Base-by-base conservation (phyloP, 2,797 vertebrate species). In the Sebastes hopkinsi region DNA sequence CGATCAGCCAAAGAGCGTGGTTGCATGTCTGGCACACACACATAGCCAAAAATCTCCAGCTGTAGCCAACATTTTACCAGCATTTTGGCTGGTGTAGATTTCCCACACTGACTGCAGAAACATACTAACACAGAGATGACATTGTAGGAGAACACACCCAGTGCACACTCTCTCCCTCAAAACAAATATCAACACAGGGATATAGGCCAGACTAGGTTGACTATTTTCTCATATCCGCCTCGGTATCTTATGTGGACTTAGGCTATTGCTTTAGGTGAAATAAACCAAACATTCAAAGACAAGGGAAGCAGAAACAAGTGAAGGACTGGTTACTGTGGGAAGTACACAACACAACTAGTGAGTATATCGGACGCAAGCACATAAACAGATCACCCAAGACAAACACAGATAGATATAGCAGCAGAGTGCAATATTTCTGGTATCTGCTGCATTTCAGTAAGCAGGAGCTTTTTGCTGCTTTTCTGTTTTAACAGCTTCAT, bases 181-280 rank as follows among this genome's bases (percentile, higher is more conserved):
- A 93, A 92, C 88, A 94, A 94, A 93, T 73, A 93, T 89, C 83
- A 92, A 89, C 88, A 82, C 69, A 59, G 87, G 84, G 64, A 92
- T 86, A 69, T 64, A 84, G 77, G 71, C 85, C 85, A 87, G 84
- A 70, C 56, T 75, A 38, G 18, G 77, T 77, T 54, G 68, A 77
- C 80, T 81, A 79, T 89, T 91, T 82, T 90, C 88, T 90, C 85
- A 92, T 88, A 93, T 93, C 90, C 87, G 72, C 84, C 67, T 80
- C 68, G 34, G 82, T 78, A 87, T 82, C 89, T 80, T 55, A 85
- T 62, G 67, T 71, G 74, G 77, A 90, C 81, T 88, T 71, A 66
- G 71, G 25, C 46, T 76, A 65, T 72, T 65, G 88, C 89, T 85
- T 76, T 55, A 65, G 79, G 87, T 83, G 59, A 92, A 86, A 91